These are phyloP conservation scores for Dipodomys stephensi DNA, from an alignment of 2,113 vertebrate species.

Conservation along the genomic window DNA sequence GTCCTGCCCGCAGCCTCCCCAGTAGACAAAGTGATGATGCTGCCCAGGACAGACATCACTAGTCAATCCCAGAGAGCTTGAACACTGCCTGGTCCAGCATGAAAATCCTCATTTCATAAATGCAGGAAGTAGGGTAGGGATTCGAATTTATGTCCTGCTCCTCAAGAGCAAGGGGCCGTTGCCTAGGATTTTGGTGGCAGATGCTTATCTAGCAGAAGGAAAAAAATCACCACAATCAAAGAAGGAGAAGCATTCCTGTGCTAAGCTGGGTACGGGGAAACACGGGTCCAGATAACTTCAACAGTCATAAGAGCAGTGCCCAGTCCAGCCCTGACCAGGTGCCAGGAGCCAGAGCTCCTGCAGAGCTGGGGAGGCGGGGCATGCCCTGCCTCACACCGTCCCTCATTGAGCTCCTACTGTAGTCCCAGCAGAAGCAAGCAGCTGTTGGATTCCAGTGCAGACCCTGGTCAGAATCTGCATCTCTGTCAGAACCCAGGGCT, in stretches of 20 bases:
- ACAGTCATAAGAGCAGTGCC: not conserved
- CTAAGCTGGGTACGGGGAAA: too few relatives aligned
- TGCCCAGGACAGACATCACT: not conserved
- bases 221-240: too few relatives aligned
- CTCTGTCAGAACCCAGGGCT: not conserved
- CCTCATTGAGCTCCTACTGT: not conserved
- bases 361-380: too few relatives aligned
- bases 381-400: too few relatives aligned
- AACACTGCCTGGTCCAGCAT: too few relatives aligned
- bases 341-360: too few relatives aligned
- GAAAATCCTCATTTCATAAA: not conserved
- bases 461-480: not conserved
- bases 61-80: not conserved
- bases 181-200: not conserved
- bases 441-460: not conserved
- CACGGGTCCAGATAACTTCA: not conserved
- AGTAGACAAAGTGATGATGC: too few relatives aligned
- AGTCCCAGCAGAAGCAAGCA: not conserved
- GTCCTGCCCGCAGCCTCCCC: too few relatives aligned
- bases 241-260: too few relatives aligned
- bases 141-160: not conserved
- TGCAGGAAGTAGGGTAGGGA: not conserved
- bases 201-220: not conserved
- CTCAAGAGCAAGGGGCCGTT: not conserved
- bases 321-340: too few relatives aligned